phyloP scores from a whole-genome alignment of 2,888 invertebrate genomes.

The Dasypogon diadema region DNA sequence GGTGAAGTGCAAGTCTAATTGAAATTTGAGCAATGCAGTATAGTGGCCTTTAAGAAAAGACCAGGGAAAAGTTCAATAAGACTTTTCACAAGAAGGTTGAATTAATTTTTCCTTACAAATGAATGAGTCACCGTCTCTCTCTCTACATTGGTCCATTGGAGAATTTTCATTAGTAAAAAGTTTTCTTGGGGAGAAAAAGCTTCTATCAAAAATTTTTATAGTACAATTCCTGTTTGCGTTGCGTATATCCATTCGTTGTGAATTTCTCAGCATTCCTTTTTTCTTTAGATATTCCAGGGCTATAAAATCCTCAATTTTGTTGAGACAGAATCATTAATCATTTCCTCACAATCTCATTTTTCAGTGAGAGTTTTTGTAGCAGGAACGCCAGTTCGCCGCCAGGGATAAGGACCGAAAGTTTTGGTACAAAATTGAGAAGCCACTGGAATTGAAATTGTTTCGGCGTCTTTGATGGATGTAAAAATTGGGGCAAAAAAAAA shows the following conservation, averaged over 20 bases:
- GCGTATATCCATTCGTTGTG: constrained; percentile 9
- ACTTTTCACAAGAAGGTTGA: constrained; percentile 1
- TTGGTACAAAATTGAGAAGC: constrained; percentile 15
- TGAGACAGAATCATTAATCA: constrained; percentile 28
- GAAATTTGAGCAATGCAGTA: constrained; percentile 15
- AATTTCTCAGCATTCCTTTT: constrained; percentile 13
- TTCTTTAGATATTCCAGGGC: not conserved
- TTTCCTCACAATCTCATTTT: constrained; percentile 1
- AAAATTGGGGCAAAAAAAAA: not conserved
- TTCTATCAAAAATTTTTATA: not conserved
- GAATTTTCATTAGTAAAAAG: constrained; percentile 7
- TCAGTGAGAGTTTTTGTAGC: constrained; percentile 19
- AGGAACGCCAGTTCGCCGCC: not conserved
- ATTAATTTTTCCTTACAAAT: constrained; percentile 23
- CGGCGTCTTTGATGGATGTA: constrained; percentile 32
- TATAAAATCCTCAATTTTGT: constrained; percentile 31
- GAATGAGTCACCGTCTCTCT: not conserved
- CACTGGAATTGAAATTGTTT: constrained; percentile 41
- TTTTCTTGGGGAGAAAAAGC: not conserved
- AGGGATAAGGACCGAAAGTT: constrained; percentile 9
- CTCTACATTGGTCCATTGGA: not conserved
- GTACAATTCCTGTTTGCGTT: constrained; percentile 7
- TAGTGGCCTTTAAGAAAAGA: constrained; percentile 3
- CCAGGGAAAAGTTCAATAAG: constrained; percentile 23
- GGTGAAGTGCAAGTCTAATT: constrained; percentile 25